A percentile compares a stretch with the other conserved stretches of the same genome.
phyloP scores from a whole-genome alignment of 2,888 invertebrate species.

The Erebia epiphron region DNA sequence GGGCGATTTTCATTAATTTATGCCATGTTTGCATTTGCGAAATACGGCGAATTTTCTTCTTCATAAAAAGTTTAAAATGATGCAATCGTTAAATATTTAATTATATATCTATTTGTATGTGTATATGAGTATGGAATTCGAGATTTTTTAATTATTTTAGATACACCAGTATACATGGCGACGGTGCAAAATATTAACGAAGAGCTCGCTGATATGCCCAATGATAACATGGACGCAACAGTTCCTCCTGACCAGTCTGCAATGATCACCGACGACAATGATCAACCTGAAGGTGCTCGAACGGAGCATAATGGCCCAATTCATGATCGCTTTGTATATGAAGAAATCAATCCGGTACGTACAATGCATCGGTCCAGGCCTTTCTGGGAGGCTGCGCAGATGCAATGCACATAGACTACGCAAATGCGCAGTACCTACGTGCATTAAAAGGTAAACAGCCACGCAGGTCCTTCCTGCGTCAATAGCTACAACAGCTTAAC shows the following conservation, averaged over 20 bases:
- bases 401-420: neutral
- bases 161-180: neutral
- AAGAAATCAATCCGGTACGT: conserved; percentile 10
- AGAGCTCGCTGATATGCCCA: neutral
- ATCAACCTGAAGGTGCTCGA: neutral
- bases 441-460: neutral
- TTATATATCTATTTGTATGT: neutral
- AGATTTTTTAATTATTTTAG: neutral
- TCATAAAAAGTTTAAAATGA: neutral
- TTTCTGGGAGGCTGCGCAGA: neutral
- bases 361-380: neutral
- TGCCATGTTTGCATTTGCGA: neutral
- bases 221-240: neutral
- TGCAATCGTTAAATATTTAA: neutral
- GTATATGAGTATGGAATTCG: neutral
- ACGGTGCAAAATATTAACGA: neutral
- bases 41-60: neutral
- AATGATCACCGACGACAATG: neutral
- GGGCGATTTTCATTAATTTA: neutral
- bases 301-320: neutral
- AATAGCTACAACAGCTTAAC: no score
- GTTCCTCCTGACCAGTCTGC: conserved; percentile 1
- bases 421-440: neutral
- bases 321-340: conserved; percentile 12
- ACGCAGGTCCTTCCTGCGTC: neutral